Base-by-base conservation (phyloP, 2,113 vertebrate species). In the Solenodon paradoxus region DNA sequence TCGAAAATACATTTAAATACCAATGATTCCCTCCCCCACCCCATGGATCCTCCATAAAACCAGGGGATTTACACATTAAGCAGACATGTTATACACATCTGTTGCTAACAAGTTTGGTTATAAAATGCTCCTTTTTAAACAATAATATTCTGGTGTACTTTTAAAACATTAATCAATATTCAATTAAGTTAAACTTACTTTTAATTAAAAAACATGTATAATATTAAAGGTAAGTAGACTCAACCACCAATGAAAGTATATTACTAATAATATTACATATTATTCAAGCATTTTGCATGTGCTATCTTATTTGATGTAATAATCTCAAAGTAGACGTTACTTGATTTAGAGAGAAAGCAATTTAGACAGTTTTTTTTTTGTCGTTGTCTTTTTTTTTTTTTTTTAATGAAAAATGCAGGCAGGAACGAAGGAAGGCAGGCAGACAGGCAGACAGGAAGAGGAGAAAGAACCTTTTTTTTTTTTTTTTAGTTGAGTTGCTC, bases 151-250 rank as follows among this genome's bases (percentile, higher is more conserved):
- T 45, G 13, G 12, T 42, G 12, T 55, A 75, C 47, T 72, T 92
- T 68, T 68, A 63, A 97, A 97, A 95, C 81, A 96, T 24, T 74
- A 84, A 77, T 49, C n/a, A 68, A 22, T 24, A 63, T n/a, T 20
- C n/a, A 88, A 75, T 20, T n/a, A n/a, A n/a, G n/a, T n/a, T n/a
- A n/a, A n/a, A n/a, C n/a, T n/a, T n/a, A n/a, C n/a, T n/a, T 84
- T 92, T 92, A n/a, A n/a, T 78, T 71, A 88, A 63, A 68, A 90
- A 83, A 92, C 45, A 66, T 28, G n/a, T 35, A 85, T 2, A 71
- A 16, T 89, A 72, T 28, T 77, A 92, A 75, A 71, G 35, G 8
- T 64, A 71, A 94, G 42, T 0, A 90, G 78, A 69, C 32, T 91
- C 42, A 13, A 2, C n/a, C n/a, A n/a, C n/a, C n/a, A n/a, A n/a